These are phyloP conservation scores for Sturnira hondurensis DNA, from an alignment of 2,113 vertebrate genomes.

Conservation along the genomic window DNA sequence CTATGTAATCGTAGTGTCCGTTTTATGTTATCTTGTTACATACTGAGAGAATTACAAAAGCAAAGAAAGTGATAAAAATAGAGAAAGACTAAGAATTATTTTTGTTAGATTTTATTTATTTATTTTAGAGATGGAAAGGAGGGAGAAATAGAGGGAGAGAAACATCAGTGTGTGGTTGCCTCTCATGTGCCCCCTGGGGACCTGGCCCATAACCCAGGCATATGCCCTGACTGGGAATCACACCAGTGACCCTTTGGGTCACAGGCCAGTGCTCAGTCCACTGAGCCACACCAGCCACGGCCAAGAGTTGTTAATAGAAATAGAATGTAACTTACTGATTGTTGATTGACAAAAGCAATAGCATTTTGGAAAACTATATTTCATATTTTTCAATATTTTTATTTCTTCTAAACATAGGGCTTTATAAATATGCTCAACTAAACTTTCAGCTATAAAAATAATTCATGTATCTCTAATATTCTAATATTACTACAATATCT, in stretches of 20 bases:
- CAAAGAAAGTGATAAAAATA: slow-evolving; percentile 12
- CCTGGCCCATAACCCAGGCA: too few species aligned
- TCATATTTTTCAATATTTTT: background rate
- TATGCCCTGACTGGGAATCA: too few species aligned
- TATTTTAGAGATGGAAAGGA: too few species aligned
- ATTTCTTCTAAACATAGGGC: background rate
- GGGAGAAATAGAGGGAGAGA: too few species aligned
- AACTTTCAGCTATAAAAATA: background rate
- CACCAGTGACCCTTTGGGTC: too few species aligned
- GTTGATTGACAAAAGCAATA: background rate
- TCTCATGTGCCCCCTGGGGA: too few species aligned
- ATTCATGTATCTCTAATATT: background rate
- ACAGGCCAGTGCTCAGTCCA: too few species aligned
- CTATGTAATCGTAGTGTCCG: background rate
- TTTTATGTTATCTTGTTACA: background rate
- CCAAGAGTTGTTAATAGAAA: background rate
- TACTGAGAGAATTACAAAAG: background rate
- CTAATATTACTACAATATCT: background rate
- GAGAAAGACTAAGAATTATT: background rate
- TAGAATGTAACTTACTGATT: background rate
- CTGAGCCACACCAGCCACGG: too few species aligned
- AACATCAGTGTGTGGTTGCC: too few species aligned
- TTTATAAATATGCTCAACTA: background rate
- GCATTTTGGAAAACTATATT: background rate
- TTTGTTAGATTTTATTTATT: too few species aligned